Conservation (phyloP, 92 coral and sea anemone species). For the Siderastrea radians region DNA sequence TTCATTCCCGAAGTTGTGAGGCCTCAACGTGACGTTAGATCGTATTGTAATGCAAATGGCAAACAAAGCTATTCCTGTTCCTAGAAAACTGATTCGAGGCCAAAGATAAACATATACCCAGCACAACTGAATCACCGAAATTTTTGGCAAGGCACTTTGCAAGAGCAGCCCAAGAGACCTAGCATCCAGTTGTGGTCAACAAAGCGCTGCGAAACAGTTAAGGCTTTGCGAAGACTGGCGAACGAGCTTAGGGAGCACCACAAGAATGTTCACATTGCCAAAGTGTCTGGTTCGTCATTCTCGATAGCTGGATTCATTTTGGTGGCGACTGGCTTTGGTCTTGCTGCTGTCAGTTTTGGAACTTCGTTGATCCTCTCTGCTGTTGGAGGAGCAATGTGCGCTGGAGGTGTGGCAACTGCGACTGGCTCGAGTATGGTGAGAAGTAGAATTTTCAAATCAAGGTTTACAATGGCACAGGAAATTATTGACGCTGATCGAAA, state of each 20-base stretch:
- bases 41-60: no score
- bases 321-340: conserved; percentile 46
- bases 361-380: conserved; percentile 54
- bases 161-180: not conserved
- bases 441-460: conserved; percentile 12
- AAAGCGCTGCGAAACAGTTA: not conserved
- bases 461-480: conserved; percentile 6
- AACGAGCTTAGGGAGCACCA: conserved; percentile 20
- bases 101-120: not conserved
- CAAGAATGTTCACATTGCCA: conserved; percentile 39
- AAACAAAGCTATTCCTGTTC: no score
- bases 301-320: conserved; percentile 43
- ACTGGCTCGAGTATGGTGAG: conserved; percentile 36
- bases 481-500: conserved; percentile 37
- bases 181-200: not conserved
- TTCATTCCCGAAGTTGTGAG: no score
- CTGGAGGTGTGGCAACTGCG: conserved; percentile 49
- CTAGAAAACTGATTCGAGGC: not conserved
- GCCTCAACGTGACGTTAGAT: not conserved
- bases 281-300: conserved; percentile 45
- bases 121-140: not conserved
- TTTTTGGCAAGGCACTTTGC: not conserved
- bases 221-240: conserved; percentile 22
- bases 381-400: conserved; percentile 54
- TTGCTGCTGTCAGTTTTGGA: conserved; percentile 52